A percentile compares a stretch with the other conserved stretches of the same genome.
Evolutionary conservation across 2,113 vertebrate species (phyloP).

Genomic region (Glaucidium brasilianum): DNA sequence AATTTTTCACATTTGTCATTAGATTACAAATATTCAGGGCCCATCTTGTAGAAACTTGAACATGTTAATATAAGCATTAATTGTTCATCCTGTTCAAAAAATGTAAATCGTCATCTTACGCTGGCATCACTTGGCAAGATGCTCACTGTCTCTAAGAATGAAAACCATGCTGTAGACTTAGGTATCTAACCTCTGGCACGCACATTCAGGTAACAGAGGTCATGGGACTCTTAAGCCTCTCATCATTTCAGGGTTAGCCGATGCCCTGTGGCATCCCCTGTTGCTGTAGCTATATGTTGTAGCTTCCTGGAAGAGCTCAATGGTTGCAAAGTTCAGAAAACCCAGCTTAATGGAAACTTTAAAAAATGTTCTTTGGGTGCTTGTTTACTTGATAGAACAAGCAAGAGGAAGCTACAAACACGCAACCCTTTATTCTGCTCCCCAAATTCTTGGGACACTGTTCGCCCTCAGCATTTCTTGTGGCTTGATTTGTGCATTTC

Average conservation of each 20-base stretch:
- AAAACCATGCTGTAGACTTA: neutral
- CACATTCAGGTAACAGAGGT: neutral
- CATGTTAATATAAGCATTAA: accelerated
- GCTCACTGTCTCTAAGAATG: neutral
- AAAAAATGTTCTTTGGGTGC: neutral
- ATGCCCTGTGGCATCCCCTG: neutral
- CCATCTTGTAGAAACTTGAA: neutral
- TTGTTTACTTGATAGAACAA: neutral
- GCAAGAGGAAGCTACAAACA: neutral
- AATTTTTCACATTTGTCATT: neutral
- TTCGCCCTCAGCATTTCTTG: neutral
- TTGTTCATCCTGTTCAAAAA: neutral
- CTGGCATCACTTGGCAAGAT: neutral
- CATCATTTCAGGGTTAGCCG: neutral
- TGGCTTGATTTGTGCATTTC: neutral
- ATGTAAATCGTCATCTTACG: neutral
- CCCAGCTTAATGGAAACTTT: neutral
- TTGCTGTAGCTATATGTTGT: neutral
- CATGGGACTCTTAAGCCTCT: neutral
- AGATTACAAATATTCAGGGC: neutral
- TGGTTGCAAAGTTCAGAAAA: neutral
- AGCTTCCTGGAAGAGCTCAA: neutral
- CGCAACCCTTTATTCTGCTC: neutral
- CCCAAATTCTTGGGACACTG: neutral
- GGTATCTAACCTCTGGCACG: neutral